phyloP scores from a whole-genome alignment of 2,888 invertebrate species.

The Tridacna crocea region DNA sequence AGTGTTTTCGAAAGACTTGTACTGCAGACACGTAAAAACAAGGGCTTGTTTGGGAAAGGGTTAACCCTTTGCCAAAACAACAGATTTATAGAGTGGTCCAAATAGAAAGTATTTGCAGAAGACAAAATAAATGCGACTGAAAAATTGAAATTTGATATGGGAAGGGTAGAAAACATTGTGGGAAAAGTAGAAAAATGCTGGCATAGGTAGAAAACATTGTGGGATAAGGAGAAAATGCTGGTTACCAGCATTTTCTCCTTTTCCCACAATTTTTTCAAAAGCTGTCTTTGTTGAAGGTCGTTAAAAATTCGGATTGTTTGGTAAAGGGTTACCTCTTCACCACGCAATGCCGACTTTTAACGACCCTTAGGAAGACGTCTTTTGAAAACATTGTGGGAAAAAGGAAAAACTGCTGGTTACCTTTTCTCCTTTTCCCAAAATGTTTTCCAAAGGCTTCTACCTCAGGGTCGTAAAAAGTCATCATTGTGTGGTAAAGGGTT shows the following conservation, averaged over 20 bases:
- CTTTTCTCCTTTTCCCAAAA: not conserved
- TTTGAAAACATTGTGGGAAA: not conserved
- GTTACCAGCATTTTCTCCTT: not conserved
- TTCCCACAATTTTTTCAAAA: not conserved
- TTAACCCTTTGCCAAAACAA: no score
- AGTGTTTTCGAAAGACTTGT: not conserved
- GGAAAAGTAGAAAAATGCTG: not conserved
- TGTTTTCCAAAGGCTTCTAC: no score
- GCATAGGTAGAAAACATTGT: not conserved
- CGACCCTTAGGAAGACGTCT: not conserved
- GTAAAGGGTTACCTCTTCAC: not conserved
- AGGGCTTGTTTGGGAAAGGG: no score
- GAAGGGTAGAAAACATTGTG: not conserved
- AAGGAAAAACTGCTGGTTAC: not conserved
- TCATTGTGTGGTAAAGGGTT: no score
- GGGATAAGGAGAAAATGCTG: slow-evolving; percentile 2
- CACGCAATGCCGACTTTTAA: not conserved
- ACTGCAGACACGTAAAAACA: no score
- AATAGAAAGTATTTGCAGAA: no score
- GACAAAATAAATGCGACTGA: no score
- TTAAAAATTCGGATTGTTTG: no score
- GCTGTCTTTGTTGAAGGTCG: no score
- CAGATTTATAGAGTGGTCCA: no score
- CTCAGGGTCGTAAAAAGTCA: no score
- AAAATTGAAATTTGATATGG: no score